Percentiles rank a stretch among this genome's conserved stretches.
phyloP scores from a whole-genome alignment of 2,113 vertebrate species.

The Microtus pennsylvanicus region DNA sequence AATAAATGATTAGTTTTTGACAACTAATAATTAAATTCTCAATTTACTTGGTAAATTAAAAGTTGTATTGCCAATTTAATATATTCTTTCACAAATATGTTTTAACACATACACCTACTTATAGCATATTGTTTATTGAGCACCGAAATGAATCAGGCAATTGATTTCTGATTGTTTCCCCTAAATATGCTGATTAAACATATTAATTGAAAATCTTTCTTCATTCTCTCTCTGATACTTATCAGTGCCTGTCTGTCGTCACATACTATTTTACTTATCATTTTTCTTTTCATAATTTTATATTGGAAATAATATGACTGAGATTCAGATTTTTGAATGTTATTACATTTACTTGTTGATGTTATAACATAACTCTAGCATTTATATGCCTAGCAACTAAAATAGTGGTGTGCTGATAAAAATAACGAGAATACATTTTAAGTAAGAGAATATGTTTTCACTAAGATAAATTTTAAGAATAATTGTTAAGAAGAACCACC shows the following conservation, averaged over 20 bases:
- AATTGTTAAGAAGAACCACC: too few species aligned
- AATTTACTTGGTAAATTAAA: too few species aligned
- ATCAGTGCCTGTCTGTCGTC: background rate
- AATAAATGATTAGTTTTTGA: conserved; percentile 75
- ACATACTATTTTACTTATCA: background rate
- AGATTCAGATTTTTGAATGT: background rate
- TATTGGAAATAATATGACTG: background rate
- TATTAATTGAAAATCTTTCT: background rate
- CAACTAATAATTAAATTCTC: background rate
- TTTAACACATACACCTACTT: too few species aligned
- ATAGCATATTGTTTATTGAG: too few species aligned
- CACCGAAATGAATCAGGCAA: background rate
- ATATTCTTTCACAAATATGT: too few species aligned
- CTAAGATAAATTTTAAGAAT: background rate
- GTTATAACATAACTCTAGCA: background rate
- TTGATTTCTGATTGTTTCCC: background rate
- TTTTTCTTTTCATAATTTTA: conserved; percentile 4
- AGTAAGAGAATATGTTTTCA: background rate
- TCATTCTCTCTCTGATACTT: background rate
- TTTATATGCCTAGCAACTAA: background rate
- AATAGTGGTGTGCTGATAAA: background rate
- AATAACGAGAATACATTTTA: background rate
- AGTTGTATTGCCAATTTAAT: too few species aligned
- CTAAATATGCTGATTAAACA: background rate
- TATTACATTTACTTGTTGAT: background rate